Evolutionary conservation across 2,113 vertebrate genomes (phyloP), one percentile per base, ranked within the genome.

Genomic region (Mormoops blainvillei): DNA sequence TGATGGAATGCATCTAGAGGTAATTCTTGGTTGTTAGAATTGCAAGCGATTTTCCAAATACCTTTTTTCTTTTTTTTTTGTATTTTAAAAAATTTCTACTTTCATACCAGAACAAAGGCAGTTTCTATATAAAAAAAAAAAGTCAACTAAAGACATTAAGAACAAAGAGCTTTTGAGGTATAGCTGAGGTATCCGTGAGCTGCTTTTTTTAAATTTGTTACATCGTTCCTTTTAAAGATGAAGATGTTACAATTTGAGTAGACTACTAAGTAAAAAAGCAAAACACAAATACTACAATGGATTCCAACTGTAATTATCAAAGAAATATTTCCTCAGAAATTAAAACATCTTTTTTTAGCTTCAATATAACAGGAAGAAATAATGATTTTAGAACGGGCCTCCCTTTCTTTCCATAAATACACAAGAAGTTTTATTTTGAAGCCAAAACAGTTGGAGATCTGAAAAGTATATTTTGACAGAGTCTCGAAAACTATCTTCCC

Each of bases 341-440:
- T 80, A 96, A 85, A 73, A 89, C 24, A 26, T 88, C 56, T n/a
- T 45, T 58, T 70, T 81, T 86, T 52, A 95, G 28, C 91, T 31
- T 78, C 5, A 94, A 33, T 96, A 38, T 10, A 61, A 63, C 16
- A 97, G 89, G 77, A 96, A 94, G 52, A 97, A 71, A n/a, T 74
- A 48, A 5, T 15, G 24, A 5, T 18, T 94, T 96, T 82, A 95
- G 4, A 95, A 89, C 0, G 0, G 77, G 73, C 33, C 61, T 77
- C 76, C 28, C 28, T 83, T 87, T 95, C 70, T 94, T 91, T 80
- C 67, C 70, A 86, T 81, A 95, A 92, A 93, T 68, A 86, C 12
- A 78, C 71, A 76, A 82, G 78, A 89, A 24, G 33, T 36, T 97
- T 95, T 86, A 80, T 81, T 95, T 95, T 81, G 54, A 95, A 45